Evolutionary conservation across 2,888 invertebrate genomes (phyloP).

Genomic region (Autographa pulchrina): DNA sequence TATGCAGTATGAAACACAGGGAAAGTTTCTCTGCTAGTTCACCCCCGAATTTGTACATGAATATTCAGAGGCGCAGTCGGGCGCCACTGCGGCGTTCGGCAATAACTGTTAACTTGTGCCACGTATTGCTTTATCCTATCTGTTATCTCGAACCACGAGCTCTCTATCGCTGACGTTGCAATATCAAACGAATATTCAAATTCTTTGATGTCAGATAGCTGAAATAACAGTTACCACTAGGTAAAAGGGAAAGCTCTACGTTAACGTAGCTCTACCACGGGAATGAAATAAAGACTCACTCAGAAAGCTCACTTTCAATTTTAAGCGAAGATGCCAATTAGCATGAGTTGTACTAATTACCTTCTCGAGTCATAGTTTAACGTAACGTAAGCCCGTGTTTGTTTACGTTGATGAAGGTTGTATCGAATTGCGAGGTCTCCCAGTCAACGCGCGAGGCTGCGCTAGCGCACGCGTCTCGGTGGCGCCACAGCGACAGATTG

Average conservation of each 20-base stretch:
- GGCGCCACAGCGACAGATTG: conserved; percentile 83
- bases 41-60: conserved; percentile 78
- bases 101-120: conserved; percentile 84
- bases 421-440: conserved; percentile 87
- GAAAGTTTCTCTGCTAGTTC: conserved; percentile 65
- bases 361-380: conserved; percentile 67
- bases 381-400: conserved; percentile 81
- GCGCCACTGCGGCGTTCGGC: conserved; percentile 68
- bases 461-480: conserved; percentile 88
- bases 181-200: conserved; percentile 50
- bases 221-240: conserved; percentile 24
- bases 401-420: conserved; percentile 88
- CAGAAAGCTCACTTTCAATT: conserved; percentile 48
- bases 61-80: conserved; percentile 79
- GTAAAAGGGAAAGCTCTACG: conserved; percentile 48
- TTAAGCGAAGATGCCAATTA: conserved; percentile 59
- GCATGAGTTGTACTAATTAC: conserved; percentile 60
- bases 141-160: conserved; percentile 60
- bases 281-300: conserved; percentile 21
- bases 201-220: conserved; percentile 42
- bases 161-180: conserved; percentile 52
- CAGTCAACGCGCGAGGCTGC: conserved; percentile 87
- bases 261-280: conserved; percentile 27
- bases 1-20: conserved; percentile 58
- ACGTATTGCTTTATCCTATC: conserved; percentile 72